A percentile compares a stretch with the other conserved stretches of the same genome.
Conservation (phyloP, 2,888 invertebrate species). For the Adineta ricciae region DNA sequence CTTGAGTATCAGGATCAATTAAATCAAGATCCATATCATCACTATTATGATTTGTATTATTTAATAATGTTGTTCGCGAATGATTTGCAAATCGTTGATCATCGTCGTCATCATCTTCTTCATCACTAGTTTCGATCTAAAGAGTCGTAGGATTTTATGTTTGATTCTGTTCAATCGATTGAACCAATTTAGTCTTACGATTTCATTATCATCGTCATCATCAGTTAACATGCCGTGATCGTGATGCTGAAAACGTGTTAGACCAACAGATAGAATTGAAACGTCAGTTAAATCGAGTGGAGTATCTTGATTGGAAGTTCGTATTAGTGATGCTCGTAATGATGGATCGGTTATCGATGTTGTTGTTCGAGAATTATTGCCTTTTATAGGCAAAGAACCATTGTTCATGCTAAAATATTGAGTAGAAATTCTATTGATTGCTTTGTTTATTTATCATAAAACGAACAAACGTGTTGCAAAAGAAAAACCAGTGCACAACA, state of each 20-base stretch:
- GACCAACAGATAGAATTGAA: neutral
- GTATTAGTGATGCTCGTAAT: neutral
- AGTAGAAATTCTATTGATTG: neutral
- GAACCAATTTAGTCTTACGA: neutral
- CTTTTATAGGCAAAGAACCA: neutral
- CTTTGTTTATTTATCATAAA: neutral
- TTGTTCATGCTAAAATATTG: neutral
- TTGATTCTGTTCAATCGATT: neutral
- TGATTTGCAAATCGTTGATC: neutral
- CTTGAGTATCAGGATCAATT: constrained; percentile 1
- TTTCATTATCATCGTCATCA: neutral
- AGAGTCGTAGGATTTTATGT: neutral
- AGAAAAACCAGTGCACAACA: neutral
- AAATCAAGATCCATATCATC: neutral
- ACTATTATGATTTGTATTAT: neutral
- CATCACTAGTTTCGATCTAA: neutral
- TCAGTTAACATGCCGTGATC: neutral
- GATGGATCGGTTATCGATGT: neutral
- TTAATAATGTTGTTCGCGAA: neutral
- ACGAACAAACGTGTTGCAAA: neutral
- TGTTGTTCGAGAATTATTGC: neutral
- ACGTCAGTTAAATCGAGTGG: constrained; percentile 1
- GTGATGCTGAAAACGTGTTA: neutral
- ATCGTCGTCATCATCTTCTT: neutral
- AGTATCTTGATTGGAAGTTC: neutral